A percentile compares a stretch with the other conserved stretches of the same genome.
These are phyloP conservation scores for Anguilla marmorata DNA, from an alignment of 2,797 vertebrate species.

Conservation along the genomic window DNA sequence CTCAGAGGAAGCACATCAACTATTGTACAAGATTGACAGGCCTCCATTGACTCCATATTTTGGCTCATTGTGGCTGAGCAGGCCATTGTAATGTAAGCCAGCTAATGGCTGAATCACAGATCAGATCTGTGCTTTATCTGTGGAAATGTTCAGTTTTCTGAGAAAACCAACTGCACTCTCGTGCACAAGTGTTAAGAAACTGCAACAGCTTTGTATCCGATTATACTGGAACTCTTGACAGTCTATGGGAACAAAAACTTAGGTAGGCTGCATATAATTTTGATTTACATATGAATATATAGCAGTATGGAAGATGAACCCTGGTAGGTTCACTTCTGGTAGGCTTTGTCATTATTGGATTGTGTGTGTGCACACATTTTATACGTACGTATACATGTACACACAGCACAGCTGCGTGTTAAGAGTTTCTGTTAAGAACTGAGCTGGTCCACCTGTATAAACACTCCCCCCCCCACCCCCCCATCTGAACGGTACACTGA, in stretches of 20 bases:
- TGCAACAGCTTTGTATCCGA: background rate
- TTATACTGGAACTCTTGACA: background rate
- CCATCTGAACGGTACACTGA: constrained; percentile 25
- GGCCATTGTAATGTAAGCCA: constrained; percentile 10
- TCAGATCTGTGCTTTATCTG: background rate
- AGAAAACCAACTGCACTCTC: background rate
- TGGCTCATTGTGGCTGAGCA: constrained; percentile 37
- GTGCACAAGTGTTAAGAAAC: background rate
- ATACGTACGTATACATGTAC: background rate
- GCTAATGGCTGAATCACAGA: constrained; percentile 18
- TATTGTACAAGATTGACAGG: constrained; percentile 71
- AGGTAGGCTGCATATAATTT: background rate
- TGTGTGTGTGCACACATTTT: background rate
- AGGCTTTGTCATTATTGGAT: background rate
- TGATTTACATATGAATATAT: background rate
- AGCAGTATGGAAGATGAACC: background rate
- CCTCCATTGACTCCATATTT: constrained; percentile 65
- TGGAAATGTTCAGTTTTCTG: background rate
- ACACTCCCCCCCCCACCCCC: constrained; percentile 10
- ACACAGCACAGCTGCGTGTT: background rate
- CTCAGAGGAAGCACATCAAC: constrained; percentile 63
- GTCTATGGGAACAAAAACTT: background rate
- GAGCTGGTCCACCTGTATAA: constrained; percentile 38
- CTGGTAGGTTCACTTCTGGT: background rate
- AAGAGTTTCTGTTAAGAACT: background rate